These are phyloP conservation scores for Kradibia gibbosae DNA, from an alignment of 1,140 invertebrate species.

Conservation along the genomic window DNA sequence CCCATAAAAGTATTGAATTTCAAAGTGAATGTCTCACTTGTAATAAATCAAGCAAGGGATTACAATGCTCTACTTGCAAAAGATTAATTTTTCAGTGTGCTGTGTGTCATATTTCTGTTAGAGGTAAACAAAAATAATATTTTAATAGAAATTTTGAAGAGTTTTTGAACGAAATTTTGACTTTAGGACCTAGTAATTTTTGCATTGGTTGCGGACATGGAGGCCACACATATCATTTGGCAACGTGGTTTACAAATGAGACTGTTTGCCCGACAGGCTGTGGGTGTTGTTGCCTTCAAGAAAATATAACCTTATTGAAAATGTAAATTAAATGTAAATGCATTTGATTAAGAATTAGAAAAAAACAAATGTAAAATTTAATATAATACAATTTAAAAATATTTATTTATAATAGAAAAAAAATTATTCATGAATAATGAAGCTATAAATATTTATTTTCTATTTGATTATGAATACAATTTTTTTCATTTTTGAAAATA, in stretches of 20 bases:
- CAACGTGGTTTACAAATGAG: slow-evolving; percentile 83
- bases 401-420: slow-evolving; percentile 1
- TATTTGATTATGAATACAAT: neutral
- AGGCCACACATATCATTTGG: slow-evolving; percentile 87
- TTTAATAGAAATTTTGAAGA: neutral
- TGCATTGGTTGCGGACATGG: slow-evolving; percentile 93
- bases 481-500: neutral
- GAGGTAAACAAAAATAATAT: slow-evolving; percentile 73
- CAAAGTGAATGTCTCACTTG: slow-evolving; percentile 83
- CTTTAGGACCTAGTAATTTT: slow-evolving; percentile 79
- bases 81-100: slow-evolving; percentile 82
- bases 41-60: slow-evolving; percentile 73
- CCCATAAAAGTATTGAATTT: slow-evolving; percentile 83
- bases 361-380: slow-evolving; percentile 24
- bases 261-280: slow-evolving; percentile 86
- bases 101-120: slow-evolving; percentile 88
- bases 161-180: neutral
- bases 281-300: slow-evolving; percentile 88
- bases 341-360: slow-evolving; percentile 18
- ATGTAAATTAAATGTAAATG: slow-evolving; percentile 54
- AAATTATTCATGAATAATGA: neutral
- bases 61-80: slow-evolving; percentile 81
- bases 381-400: slow-evolving; percentile 40
- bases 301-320: slow-evolving; percentile 69
- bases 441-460: neutral